phyloP scores from a whole-genome alignment of 1,140 invertebrate species.

The Odontomachus brunneus region DNA sequence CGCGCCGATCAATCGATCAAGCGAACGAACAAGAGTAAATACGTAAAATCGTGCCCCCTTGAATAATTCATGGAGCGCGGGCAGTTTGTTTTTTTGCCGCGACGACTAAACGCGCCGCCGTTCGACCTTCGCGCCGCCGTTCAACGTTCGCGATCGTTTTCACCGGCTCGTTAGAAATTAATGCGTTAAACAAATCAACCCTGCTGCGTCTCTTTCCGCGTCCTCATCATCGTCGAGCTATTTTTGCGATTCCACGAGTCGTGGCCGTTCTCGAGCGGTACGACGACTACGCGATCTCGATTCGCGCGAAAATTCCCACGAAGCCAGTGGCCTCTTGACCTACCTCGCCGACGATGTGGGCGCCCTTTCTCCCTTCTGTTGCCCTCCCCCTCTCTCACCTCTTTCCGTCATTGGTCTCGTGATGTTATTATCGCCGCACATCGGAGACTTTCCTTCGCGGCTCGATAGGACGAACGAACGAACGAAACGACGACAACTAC shows the following conservation, averaged over 20 bases:
- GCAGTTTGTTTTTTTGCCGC: neutral
- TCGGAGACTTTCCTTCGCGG: constrained; percentile 27
- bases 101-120: neutral
- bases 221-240: neutral
- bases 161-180: constrained; percentile 9
- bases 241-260: neutral
- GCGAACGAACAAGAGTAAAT: constrained; percentile 33
- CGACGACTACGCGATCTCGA: constrained; percentile 22
- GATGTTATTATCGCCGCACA: constrained; percentile 45
- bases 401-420: neutral
- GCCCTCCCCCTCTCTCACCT: neutral
- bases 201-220: too few species aligned
- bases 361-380: constrained; percentile 13
- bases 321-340: constrained; percentile 55
- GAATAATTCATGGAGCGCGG: constrained; percentile 32
- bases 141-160: constrained; percentile 6
- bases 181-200: neutral
- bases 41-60: constrained; percentile 25
- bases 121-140: neutral
- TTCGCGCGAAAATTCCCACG: constrained; percentile 45
- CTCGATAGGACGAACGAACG: constrained; percentile 7
- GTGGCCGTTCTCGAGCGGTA: neutral
- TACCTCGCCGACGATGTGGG: constrained; percentile 6
- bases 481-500: constrained; percentile 36
- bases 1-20: constrained; percentile 9